These are phyloP conservation scores for Cosmorhoe ocellata DNA, from an alignment of 2,888 invertebrate genomes.

Conservation along the genomic window DNA sequence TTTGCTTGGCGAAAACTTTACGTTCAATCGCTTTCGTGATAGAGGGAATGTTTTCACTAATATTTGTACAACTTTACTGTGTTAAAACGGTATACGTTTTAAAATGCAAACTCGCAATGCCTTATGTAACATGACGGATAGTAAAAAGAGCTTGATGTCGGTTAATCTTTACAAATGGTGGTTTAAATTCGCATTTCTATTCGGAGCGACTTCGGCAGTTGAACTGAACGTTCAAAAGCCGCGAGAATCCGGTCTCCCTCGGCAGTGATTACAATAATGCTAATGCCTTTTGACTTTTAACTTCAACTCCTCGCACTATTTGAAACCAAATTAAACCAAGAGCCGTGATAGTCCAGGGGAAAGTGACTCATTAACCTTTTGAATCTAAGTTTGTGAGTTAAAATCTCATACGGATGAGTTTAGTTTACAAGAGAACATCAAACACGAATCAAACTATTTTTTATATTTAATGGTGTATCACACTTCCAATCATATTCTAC, in stretches of 20 bases:
- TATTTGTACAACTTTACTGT: too few relatives aligned
- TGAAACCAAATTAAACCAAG: conserved; percentile 13
- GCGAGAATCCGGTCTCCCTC: conserved; percentile 53
- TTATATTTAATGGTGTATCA: too few relatives aligned
- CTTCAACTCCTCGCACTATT: conserved; percentile 45
- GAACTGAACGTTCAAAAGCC: conserved; percentile 54
- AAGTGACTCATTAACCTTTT: background rate
- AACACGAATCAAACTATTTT: too few relatives aligned
- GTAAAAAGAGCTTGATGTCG: conserved; percentile 37
- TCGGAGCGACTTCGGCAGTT: conserved; percentile 51
- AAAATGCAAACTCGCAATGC: too few relatives aligned
- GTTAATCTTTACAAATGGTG: conserved; percentile 60
- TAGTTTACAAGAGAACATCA: too few relatives aligned
- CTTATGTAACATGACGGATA: background rate
- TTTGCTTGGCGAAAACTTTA: conserved; percentile 4
- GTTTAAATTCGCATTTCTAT: conserved; percentile 72
- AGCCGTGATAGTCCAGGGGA: background rate
- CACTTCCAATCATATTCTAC: too few relatives aligned
- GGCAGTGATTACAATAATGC: conserved; percentile 68
- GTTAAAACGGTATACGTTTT: too few relatives aligned
- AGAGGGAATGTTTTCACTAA: too few relatives aligned
- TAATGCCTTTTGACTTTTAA: conserved; percentile 58
- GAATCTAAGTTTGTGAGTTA: background rate
- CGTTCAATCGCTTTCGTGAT: too few relatives aligned
- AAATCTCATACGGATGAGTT: too few relatives aligned